Evolutionary conservation across 2,797 vertebrate species (phyloP), one percentile per base, ranked within the genome.

Genomic region (Triplophysa yarkandensis): DNA sequence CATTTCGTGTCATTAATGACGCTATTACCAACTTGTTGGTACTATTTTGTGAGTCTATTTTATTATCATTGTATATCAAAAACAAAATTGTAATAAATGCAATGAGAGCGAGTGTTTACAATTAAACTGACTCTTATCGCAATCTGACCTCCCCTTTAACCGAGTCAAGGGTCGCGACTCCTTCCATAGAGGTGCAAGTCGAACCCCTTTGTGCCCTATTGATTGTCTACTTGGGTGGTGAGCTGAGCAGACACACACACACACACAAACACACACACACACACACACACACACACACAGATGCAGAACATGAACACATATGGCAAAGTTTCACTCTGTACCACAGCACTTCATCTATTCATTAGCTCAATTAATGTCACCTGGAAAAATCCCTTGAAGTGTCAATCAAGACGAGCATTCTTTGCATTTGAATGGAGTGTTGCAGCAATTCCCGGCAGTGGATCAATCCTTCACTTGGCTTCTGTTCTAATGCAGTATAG

Each of bases 221-320:
- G 83, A 62, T 74, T 83, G 63, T 77, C 84, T 30, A 74, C 63
- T 84, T 90, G 88, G 88, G 87, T 86, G 88, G 89, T 80, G 80
- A 72, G 69, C 16, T 23, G 44, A 4, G 27, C 65, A 57, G 39
- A 16, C n/a, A 16, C 34, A 36, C 16, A 66, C 61, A 67, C 9
- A 44, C 17, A 71, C 52, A 71, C 65, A 57, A 39, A 16, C n/a
- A 16, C 34, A 36, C 16, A 66, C 61, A 67, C 9, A 44, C 17
- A 30, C 65, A 57, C 44, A 16, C n/a, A 16, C 34, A 36, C 16
- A 66, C 61, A 67, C 9, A 44, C 17, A 71, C 52, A 71, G 10
- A 44, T 8, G 43, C 41, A 46, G 46, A 75, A 76, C 66, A 55
- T 43, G 30, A 19, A 60, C 50, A 68, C 76, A 74, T 27, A 57